These are phyloP conservation scores for Hyles euphorbiae DNA, from an alignment of 1,140 invertebrate species.

Conservation along the genomic window DNA sequence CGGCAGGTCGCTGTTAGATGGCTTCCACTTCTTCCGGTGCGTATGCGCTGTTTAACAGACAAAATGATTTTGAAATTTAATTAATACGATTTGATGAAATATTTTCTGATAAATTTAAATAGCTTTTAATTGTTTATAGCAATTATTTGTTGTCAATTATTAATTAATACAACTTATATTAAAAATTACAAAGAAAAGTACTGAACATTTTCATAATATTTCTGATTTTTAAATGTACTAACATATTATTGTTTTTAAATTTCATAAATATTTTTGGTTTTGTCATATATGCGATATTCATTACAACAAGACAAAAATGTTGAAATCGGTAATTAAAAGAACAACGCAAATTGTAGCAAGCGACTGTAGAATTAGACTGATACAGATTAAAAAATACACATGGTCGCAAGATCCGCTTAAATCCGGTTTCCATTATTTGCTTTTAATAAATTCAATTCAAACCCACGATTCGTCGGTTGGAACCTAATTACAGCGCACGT, in stretches of 20 bases:
- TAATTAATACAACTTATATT: neutral
- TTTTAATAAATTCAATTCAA: neutral
- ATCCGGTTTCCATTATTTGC: no score
- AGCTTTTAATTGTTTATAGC: neutral
- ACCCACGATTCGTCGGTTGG: neutral
- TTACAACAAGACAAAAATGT: no score
- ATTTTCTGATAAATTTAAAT: neutral
- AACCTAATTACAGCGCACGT: constrained; percentile 31
- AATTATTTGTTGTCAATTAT: neutral
- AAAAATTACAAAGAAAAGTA: neutral
- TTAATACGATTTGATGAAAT: no score
- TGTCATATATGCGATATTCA: neutral
- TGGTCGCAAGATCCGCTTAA: neutral
- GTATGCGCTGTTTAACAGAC: no score
- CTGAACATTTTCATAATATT: neutral
- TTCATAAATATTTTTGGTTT: neutral
- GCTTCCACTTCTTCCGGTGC: no score
- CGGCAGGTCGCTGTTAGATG: no score
- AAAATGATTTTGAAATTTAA: no score
- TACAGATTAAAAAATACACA: neutral
- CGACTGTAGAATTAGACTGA: no score
- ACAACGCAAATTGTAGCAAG: no score
- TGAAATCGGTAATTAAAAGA: no score
- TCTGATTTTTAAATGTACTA: neutral
- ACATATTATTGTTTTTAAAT: neutral